These are phyloP conservation scores for Typhlichthys eigenmanni DNA, from an alignment of 2,797 vertebrate species.

Conservation along the genomic window DNA sequence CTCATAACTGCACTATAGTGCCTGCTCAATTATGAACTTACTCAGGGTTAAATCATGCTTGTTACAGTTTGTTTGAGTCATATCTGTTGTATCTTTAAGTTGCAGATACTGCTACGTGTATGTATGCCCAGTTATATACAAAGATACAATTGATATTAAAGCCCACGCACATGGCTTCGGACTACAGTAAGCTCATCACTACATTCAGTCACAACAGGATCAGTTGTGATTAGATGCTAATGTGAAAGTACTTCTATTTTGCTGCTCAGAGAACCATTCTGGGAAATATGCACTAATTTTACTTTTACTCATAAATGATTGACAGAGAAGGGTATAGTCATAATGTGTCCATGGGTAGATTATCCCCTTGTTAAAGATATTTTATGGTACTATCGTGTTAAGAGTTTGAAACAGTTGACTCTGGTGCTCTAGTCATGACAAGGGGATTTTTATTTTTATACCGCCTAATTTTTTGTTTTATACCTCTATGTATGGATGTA, in stretches of 20 bases:
- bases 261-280: conserved; percentile 46
- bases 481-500: conserved; percentile 57
- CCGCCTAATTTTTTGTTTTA: conserved; percentile 45
- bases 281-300: conserved; percentile 56
- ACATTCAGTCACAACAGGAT: conserved; percentile 25
- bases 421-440: conserved; percentile 60
- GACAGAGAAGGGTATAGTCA: conserved; percentile 36
- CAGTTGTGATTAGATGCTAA: conserved; percentile 28
- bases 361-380: conserved; percentile 1
- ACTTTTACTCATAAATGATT: conserved; percentile 59
- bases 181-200: conserved; percentile 14
- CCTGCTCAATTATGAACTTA: conserved; percentile 27
- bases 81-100: conserved; percentile 7
- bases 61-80: conserved; percentile 19
- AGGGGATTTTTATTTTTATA: conserved; percentile 51
- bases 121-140: conserved; percentile 21
- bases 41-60: conserved; percentile 48
- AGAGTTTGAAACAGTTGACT: conserved; percentile 30
- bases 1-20: conserved; percentile 22
- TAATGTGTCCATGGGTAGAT: conserved; percentile 23
- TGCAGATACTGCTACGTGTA: conserved; percentile 19
- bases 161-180: conserved; percentile 15
- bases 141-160: conserved; percentile 15
- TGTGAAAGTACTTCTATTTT: conserved; percentile 25
- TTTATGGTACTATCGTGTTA: conserved; percentile 37